Conservation (phyloP, 2,797 vertebrate genomes). For the Adrianichthys oophorus region DNA sequence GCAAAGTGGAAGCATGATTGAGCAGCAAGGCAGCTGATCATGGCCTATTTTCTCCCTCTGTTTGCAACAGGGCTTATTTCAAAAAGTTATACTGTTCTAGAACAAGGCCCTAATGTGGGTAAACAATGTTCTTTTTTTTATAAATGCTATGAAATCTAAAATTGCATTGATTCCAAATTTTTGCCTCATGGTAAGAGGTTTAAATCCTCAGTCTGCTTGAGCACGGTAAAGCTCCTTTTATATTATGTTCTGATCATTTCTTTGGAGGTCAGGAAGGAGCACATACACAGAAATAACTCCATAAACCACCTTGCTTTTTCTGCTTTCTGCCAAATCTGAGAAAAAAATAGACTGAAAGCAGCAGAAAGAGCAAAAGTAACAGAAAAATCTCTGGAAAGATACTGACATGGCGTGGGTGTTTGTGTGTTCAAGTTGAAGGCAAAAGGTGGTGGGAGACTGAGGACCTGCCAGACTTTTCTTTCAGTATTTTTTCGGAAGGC, state of each 20-base stretch:
- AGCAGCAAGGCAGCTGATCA: constrained; percentile 45
- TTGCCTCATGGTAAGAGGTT: background rate
- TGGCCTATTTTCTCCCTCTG: constrained; percentile 56
- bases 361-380: constrained; percentile 11
- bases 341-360: constrained; percentile 28
- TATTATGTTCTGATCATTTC: constrained; percentile 4
- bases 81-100: constrained; percentile 27
- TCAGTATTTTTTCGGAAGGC: constrained; percentile 1
- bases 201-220: background rate
- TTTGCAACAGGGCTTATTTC: constrained; percentile 45
- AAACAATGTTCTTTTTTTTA: constrained; percentile 5
- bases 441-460: constrained; percentile 44
- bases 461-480: constrained; percentile 21
- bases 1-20: constrained; percentile 46
- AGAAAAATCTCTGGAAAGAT: constrained; percentile 29
- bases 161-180: background rate
- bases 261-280: constrained; percentile 29
- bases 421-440: constrained; percentile 52
- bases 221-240: constrained; percentile 6
- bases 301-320: constrained; percentile 30
- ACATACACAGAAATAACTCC: constrained; percentile 47
- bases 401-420: constrained; percentile 54
- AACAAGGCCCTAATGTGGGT: constrained; percentile 13
- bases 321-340: constrained; percentile 22
- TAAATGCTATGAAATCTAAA: background rate